Evolutionary conservation across 2,797 vertebrate genomes (phyloP), one percentile per base, ranked within the genome.

Genomic region (Onychomys leucogaster): DNA sequence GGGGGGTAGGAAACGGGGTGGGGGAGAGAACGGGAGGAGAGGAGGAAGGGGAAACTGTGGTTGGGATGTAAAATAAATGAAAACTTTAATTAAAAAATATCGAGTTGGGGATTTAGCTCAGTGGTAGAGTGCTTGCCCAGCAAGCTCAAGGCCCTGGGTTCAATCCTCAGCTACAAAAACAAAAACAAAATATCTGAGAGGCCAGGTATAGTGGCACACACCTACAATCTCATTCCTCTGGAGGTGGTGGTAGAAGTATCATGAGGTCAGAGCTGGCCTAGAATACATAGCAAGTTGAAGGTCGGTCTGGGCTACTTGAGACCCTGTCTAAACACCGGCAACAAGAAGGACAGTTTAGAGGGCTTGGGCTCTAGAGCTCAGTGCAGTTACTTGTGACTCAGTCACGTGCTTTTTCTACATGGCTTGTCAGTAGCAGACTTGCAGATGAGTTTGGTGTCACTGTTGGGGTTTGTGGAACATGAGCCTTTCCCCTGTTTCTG

Each of bases 401-500:
- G 1, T 0, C 7, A 14, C 1, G 0, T 7, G 41, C 41, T 34
- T n/a, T 9, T 65, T 59, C 46, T 46, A 41, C 7, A 9, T 5
- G 14, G 32, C 13, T 85, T 67, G 14, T 6, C 37, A 29, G 13
- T 23, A 23, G 59, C 25, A 73, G 25, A 27, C n/a, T 55, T 88
- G 14, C 73, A 29, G n/a, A 9, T 41, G 67, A 7, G 43, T n/a
- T 65, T 52, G 19, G 13, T 76, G 75, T 43, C 43, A 29, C 12
- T 76, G 10, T 41, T 61, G 37, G 78, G 14, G 25, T 41, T 63
- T 83, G 41, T 52, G 75, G 61, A 77, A 49, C 52, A 13, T 3
- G 11, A 0, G 2, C 5, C 21, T 75, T 55, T 49, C 27, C 29
- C n/a, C n/a, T 76, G 2, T 69, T 43, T 67, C 29, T 80, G 23